These are phyloP conservation scores for Pseudomyrmex gracilis DNA, from an alignment of 1,140 invertebrate species.

Conservation along the genomic window DNA sequence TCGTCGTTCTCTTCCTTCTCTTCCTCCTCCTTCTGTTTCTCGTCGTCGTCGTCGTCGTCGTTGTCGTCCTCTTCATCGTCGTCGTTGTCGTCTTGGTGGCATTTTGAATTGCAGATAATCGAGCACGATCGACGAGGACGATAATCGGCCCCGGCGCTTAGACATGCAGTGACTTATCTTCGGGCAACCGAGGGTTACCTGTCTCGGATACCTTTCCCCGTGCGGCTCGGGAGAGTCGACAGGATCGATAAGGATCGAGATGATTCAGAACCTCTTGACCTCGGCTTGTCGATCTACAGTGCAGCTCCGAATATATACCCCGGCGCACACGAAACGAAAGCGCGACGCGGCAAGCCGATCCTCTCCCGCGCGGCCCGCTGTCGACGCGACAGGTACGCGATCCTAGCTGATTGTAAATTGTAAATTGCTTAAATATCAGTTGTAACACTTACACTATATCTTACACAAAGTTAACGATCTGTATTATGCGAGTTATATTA, in stretches of 20 bases:
- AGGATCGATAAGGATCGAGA: conserved; percentile 71
- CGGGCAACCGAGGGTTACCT: conserved; percentile 70
- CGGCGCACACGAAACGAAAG: conserved; percentile 21
- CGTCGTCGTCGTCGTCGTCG: neutral
- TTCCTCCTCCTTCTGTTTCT: conserved; percentile 6
- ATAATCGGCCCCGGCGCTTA: conserved; percentile 75
- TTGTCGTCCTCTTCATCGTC: conserved; percentile 41
- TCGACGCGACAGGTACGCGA: conserved; percentile 45
- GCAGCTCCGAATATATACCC: conserved; percentile 43
- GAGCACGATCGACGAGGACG: conserved; percentile 74
- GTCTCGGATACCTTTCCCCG: conserved; percentile 72
- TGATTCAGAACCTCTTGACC: conserved; percentile 70
- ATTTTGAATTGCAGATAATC: conserved; percentile 79
- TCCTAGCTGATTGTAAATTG: conserved; percentile 13
- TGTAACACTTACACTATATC: conserved; percentile 18
- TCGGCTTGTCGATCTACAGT: conserved; percentile 60
- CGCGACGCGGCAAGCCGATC: neutral
- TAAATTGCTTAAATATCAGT: conserved; percentile 33
- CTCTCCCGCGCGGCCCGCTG: conserved; percentile 3
- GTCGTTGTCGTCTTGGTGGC: conserved; percentile 63
- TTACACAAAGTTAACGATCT: conserved; percentile 5
- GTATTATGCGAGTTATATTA: neutral
- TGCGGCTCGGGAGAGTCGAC: conserved; percentile 68
- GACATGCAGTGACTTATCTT: conserved; percentile 78
- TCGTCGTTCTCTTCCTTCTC: conserved; percentile 22